A percentile compares a stretch with the other conserved stretches of the same genome.
Conservation (phyloP, 2,797 vertebrate species). For the Girardinus metallicus region DNA sequence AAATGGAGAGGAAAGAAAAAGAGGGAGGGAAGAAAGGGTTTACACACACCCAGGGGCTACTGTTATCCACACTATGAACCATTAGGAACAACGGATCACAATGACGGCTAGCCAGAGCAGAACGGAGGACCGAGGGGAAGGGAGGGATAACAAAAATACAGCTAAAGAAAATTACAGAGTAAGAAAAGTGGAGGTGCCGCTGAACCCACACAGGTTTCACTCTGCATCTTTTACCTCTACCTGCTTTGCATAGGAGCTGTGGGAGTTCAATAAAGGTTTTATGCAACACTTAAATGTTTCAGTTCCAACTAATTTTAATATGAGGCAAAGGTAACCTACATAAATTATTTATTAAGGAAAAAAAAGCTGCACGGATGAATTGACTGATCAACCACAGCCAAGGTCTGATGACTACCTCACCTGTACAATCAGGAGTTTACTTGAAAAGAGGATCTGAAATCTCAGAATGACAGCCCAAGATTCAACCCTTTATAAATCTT, state of each 20-base stretch:
- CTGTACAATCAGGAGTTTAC: background rate
- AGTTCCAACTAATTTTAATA: background rate
- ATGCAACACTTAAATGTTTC: background rate
- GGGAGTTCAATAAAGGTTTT: background rate
- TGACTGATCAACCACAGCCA: background rate
- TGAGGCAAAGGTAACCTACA: background rate
- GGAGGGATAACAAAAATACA: conserved; percentile 27
- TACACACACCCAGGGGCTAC: conserved; percentile 52
- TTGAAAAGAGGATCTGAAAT: background rate
- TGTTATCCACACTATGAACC: conserved; percentile 57
- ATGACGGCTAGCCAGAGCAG: conserved; percentile 45
- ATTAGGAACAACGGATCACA: conserved; percentile 58
- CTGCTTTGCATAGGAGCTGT: background rate
- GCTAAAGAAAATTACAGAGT: conserved; percentile 4
- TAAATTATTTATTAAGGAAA: background rate
- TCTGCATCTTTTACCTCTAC: background rate
- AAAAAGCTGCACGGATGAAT: background rate
- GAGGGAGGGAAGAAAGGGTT: conserved; percentile 33
- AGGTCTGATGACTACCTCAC: background rate
- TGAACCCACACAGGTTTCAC: conserved; percentile 14
- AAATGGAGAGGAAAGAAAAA: conserved; percentile 57
- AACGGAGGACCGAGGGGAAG: conserved; percentile 29
- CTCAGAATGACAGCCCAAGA: background rate
- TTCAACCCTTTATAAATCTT: background rate
- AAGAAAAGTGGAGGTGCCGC: background rate